Conservation (phyloP, 2,888 invertebrate species). For the Operophtera brumata region DNA sequence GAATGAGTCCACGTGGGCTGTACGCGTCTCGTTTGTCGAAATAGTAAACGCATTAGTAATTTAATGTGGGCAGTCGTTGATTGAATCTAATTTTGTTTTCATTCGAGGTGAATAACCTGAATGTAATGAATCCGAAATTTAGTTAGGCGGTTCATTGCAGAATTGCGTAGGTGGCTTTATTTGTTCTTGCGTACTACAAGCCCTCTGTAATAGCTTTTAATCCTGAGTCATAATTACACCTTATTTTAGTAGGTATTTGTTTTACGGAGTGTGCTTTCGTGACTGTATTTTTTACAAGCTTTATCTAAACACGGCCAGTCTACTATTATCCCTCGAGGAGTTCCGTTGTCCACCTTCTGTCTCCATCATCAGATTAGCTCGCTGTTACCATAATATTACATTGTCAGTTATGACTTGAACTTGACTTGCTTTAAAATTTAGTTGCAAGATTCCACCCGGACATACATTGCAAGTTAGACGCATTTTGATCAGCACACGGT, state of each 20-base stretch:
- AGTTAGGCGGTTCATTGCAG: slow-evolving; percentile 27
- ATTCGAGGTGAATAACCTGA: slow-evolving; percentile 65
- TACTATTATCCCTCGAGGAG: no score
- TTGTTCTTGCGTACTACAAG: slow-evolving; percentile 30
- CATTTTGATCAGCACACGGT: no score
- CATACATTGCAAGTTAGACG: no score
- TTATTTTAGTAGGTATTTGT: background rate
- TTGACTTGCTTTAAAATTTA: no score
- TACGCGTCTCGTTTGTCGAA: slow-evolving; percentile 41
- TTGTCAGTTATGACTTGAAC: no score
- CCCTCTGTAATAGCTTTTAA: slow-evolving; percentile 17
- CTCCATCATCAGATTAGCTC: no score
- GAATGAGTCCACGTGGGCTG: slow-evolving; percentile 32
- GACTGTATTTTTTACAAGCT: no score
- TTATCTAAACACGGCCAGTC: no score
- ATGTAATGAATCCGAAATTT: slow-evolving; percentile 36
- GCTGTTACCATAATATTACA: no score
- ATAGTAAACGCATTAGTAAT: slow-evolving; percentile 71
- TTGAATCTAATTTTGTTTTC: slow-evolving; percentile 71
- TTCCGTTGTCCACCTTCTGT: no score
- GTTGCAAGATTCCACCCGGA: no score
- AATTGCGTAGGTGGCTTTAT: slow-evolving; percentile 32
- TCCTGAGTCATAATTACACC: slow-evolving; percentile 6
- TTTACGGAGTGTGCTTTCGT: background rate
- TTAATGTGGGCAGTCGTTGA: slow-evolving; percentile 66